Base-by-base conservation (phyloP, 2,888 invertebrate genomes). In the Lottia gigantea region DNA sequence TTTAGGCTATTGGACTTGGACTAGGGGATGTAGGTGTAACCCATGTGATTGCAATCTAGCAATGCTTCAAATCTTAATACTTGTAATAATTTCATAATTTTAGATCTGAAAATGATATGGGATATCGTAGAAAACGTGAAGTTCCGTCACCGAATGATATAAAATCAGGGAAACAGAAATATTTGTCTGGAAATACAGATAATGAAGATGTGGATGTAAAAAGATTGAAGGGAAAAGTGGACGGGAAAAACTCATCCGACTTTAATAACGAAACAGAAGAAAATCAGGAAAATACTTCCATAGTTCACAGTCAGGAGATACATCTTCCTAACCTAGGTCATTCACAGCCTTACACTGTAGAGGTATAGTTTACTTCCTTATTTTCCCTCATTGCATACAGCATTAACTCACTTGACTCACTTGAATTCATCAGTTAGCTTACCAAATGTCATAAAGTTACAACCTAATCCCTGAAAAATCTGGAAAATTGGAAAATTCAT, bases 321-420 rank as follows among this genome's bases (percentile, higher is more conserved):
- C 68, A 79, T 46, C 78, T 88, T 8, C 75, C 82, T 7, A 85
- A 86, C 64, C 79, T 88, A 25, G 79, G 81, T 4, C 87, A 87
- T 72, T 88, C 83, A 75, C 78, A 84, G 66, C 85, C 86, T 69
- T 88, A 88, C 72, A 85, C 79, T 71, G 85, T 88, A 61, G 85
- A 86, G 83, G 87, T 87, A 71, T 16, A 11, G 26, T 3, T 63
- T 63, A 62, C 26, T 55, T 40, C 31, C 16, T 46, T 67, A 25
- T 66, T 12, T 47, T 73, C n/a, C n/a, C n/a, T n/a, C n/a, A n/a
- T n/a, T n/a, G n/a, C n/a, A n/a, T n/a, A n/a, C n/a, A n/a, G n/a
- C n/a, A n/a, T n/a, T n/a, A n/a, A n/a, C n/a, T n/a, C n/a, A n/a
- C n/a, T n/a, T n/a, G n/a, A n/a, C n/a, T n/a, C n/a, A n/a, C n/a